phyloP scores from a whole-genome alignment of 2,797 vertebrate species.

The Ceryle rudis region DNA sequence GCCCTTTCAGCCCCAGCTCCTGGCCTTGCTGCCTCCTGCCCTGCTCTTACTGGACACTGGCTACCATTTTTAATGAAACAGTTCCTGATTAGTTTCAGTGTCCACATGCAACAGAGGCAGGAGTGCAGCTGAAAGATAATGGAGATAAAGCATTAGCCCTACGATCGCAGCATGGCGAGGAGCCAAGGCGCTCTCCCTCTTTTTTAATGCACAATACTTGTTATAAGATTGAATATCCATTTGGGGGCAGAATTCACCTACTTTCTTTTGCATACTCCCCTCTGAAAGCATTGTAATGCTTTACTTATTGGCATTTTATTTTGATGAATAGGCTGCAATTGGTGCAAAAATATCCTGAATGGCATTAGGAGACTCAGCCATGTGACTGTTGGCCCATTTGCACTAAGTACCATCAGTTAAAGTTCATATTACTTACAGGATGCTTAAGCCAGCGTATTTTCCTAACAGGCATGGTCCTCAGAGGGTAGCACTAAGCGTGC shows the following conservation, averaged over 20 bases:
- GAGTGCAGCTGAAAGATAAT: not conserved
- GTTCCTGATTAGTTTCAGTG: not conserved
- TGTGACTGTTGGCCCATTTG: constrained; percentile 16
- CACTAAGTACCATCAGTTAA: constrained; percentile 35
- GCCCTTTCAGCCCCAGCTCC: not conserved
- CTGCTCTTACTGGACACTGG: not conserved
- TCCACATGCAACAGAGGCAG: not conserved
- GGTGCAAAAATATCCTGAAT: constrained; percentile 49
- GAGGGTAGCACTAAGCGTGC: not conserved
- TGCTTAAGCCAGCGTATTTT: constrained; percentile 29
- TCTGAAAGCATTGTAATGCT: constrained; percentile 43
- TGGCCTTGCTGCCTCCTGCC: not conserved
- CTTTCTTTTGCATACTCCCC: constrained; percentile 13
- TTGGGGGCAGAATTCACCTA: constrained; percentile 74
- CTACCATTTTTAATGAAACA: constrained; percentile 17
- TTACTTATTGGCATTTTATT: constrained; percentile 61
- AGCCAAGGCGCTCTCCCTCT: constrained; percentile 33
- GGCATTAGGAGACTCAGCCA: constrained; percentile 4
- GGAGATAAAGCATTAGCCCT: constrained; percentile 43
- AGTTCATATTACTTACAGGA: constrained; percentile 13
- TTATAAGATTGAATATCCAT: constrained; percentile 72
- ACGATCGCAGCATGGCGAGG: not conserved
- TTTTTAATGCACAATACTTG: constrained; percentile 21
- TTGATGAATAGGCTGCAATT: constrained; percentile 61
- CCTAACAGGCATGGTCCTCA: not conserved